phyloP scores from a whole-genome alignment of 2,797 vertebrate genomes.

The Pipistrellus kuhlii region DNA sequence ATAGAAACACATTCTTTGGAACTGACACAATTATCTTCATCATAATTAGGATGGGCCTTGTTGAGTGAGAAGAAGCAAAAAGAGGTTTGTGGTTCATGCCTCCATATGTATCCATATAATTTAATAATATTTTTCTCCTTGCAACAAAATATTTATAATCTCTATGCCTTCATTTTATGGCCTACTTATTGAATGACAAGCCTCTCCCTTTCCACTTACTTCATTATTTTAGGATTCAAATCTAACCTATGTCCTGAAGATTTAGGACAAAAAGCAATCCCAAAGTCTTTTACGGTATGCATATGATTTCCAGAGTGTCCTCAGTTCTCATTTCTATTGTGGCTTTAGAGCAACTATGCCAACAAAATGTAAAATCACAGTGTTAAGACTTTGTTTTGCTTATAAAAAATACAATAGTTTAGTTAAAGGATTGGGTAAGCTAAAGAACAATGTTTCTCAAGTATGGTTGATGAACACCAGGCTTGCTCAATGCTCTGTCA shows the following conservation, averaged over 20 bases:
- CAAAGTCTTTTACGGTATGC: neutral
- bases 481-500: neutral
- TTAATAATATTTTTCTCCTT: neutral
- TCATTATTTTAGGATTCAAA: neutral
- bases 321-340: neutral
- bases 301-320: neutral
- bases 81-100: neutral
- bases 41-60: neutral
- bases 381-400: neutral
- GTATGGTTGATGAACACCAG: neutral
- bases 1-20: neutral
- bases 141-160: neutral
- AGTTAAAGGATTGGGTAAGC: neutral
- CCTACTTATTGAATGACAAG: neutral
- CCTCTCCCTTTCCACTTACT: neutral
- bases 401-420: neutral
- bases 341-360: neutral
- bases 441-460: neutral
- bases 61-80: neutral
- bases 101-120: neutral
- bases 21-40: neutral
- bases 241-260: neutral
- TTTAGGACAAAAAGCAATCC: neutral
- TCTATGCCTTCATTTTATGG: neutral
- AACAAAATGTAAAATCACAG: neutral